A percentile compares a stretch with the other conserved stretches of the same genome.
phyloP scores from a whole-genome alignment of 30 jellyfish, hydroid and myxozoan genomes.

The Cassiopea xamachana region DNA sequence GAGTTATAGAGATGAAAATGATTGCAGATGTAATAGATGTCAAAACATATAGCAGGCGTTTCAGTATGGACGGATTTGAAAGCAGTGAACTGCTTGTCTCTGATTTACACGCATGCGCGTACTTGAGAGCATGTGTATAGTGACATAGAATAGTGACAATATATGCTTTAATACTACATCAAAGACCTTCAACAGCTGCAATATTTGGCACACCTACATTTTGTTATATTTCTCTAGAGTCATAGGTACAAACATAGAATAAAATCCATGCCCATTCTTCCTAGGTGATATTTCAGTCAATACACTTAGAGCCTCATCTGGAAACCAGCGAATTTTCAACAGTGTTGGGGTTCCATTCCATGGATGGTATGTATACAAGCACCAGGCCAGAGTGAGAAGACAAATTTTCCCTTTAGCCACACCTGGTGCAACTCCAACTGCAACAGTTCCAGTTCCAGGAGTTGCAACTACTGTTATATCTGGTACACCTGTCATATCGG shows the following conservation, averaged over 20 bases:
- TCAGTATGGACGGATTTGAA: no score
- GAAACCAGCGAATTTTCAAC: conserved; percentile 54
- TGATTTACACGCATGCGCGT: no score
- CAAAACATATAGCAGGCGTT: no score
- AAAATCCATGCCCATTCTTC: background rate
- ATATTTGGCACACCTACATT: no score
- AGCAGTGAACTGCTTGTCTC: no score
- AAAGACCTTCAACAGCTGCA: no score
- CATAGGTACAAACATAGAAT: background rate
- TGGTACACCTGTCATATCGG: conserved; percentile 71
- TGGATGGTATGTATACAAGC: conserved; percentile 89
- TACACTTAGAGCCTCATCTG: conserved; percentile 63
- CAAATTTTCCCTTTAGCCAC: conserved; percentile 78
- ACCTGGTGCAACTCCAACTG: conserved; percentile 56
- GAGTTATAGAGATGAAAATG: no score
- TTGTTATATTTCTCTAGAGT: no score
- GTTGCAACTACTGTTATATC: conserved; percentile 24
- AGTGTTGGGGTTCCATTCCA: conserved; percentile 67
- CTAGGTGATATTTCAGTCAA: conserved; percentile 76
- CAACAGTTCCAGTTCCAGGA: conserved; percentile 28
- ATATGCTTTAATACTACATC: no score
- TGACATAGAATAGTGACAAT: no score
- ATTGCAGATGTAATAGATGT: no score
- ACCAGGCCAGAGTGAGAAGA: conserved; percentile 45
- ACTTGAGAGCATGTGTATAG: no score